Evolutionary conservation across 2,113 vertebrate genomes (phyloP).

Genomic region (Maccullochella peelii): DNA sequence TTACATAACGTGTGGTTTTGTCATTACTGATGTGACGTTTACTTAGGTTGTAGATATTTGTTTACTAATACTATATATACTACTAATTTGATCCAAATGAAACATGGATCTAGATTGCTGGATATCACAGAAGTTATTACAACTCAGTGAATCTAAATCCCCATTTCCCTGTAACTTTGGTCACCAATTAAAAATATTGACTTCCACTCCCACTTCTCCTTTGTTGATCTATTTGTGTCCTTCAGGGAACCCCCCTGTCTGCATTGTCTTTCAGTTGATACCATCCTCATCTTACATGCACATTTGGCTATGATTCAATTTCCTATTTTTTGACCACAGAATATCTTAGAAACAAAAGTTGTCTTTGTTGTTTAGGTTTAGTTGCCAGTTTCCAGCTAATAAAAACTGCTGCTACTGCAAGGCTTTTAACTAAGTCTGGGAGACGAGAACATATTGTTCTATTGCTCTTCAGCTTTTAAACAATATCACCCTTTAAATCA

Average conservation of each 20-base stretch:
- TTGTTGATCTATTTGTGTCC: conserved; percentile 5
- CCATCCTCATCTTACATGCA: background rate
- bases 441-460: background rate
- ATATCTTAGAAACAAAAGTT: background rate
- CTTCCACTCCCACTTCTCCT: background rate
- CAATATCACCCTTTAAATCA: background rate
- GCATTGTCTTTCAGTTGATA: background rate
- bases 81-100: background rate
- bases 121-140: background rate
- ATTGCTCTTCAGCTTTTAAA: background rate
- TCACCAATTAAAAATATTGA: background rate
- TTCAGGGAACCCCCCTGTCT: background rate
- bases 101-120: background rate
- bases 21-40: background rate
- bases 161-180: too few species aligned
- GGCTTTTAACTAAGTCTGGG: background rate
- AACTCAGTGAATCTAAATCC: background rate
- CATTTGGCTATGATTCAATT: background rate
- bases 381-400: background rate
- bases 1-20: background rate
- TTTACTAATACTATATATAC: too few species aligned
- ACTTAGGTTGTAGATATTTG: background rate
- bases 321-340: background rate
- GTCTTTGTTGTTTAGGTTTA: background rate
- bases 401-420: background rate